A percentile compares a stretch with the other conserved stretches of the same genome.
Conservation (phyloP, 2,888 invertebrate species). For the Thera obeliscata region DNA sequence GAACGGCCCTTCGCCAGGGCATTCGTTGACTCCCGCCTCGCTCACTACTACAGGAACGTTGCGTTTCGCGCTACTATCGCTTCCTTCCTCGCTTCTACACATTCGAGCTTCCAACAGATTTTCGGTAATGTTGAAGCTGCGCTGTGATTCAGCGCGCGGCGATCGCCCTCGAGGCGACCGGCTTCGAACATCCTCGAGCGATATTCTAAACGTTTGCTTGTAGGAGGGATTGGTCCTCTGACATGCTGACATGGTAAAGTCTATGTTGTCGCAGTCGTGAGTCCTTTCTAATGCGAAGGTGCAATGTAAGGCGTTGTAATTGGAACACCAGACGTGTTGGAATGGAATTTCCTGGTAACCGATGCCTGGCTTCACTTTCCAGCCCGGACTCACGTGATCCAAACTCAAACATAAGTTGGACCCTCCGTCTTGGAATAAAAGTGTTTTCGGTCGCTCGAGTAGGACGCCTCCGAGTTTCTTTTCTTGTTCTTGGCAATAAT, state of each 20-base stretch:
- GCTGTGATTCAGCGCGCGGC: conserved; percentile 76
- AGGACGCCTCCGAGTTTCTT: conserved; percentile 93
- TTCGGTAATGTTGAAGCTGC: conserved; percentile 80
- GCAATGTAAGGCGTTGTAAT: conserved; percentile 94
- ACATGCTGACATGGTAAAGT: conserved; percentile 76
- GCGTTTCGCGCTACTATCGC: conserved; percentile 76
- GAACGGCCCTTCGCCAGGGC: conserved; percentile 85
- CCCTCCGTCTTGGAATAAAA: conserved; percentile 95
- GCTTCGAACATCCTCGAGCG: conserved; percentile 74
- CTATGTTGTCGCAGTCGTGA: conserved; percentile 82
- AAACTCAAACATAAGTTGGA: conserved; percentile 94
- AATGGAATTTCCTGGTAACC: conserved; percentile 96
- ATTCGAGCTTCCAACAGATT: conserved; percentile 77
- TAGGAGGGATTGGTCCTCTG: conserved; percentile 80
- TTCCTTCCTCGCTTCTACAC: conserved; percentile 77
- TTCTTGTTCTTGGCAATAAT: conserved; percentile 91
- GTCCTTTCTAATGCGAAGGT: conserved; percentile 92
- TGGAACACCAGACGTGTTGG: conserved; percentile 94
- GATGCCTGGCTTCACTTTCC: conserved; percentile 94
- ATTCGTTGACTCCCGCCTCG: conserved; percentile 86
- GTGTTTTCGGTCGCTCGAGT: conserved; percentile 94
- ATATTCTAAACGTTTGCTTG: conserved; percentile 80
- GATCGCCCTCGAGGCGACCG: conserved; percentile 77
- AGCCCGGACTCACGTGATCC: conserved; percentile 94
- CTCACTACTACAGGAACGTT: conserved; percentile 79